Conservation (phyloP, 2,113 vertebrate species). For the Protomyctophum bolini region DNA sequence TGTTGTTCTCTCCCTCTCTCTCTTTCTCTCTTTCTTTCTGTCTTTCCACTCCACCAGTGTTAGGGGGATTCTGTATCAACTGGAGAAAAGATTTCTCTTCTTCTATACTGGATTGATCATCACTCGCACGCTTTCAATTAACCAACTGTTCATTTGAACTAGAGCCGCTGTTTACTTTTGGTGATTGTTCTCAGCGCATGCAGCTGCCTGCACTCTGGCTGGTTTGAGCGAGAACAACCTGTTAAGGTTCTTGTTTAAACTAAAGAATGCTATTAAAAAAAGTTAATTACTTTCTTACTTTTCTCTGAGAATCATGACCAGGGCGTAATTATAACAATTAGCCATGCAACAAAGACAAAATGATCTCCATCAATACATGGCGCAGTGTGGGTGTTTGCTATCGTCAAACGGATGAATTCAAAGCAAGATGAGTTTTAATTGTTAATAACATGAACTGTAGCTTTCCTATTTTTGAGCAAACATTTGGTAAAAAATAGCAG, state of each 20-base stretch:
- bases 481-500: too few species aligned
- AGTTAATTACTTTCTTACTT: neutral
- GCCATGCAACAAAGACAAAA: slow-evolving; percentile 1
- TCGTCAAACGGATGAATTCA: neutral
- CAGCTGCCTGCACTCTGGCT: neutral
- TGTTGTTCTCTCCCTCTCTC: slow-evolving; percentile 9
- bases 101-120: slow-evolving; percentile 27
- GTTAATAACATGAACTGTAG: too few species aligned
- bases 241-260: neutral
- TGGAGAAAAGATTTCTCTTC: slow-evolving; percentile 26
- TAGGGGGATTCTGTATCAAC: slow-evolving; percentile 27
- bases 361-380: neutral
- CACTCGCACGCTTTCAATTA: slow-evolving; percentile 33
- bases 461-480: too few species aligned
- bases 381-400: neutral
- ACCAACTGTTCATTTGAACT: slow-evolving; percentile 12
- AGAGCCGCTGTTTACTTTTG: neutral
- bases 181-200: slow-evolving; percentile 9
- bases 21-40: neutral
- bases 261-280: neutral
- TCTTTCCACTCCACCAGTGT: slow-evolving; percentile 1
- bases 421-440: neutral
- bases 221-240: neutral
- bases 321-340: slow-evolving; percentile 30
- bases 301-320: slow-evolving; percentile 2